Percentiles rank a stretch among this genome's conserved stretches.
phyloP scores from a whole-genome alignment of 1,140 invertebrate genomes.

The Sipha flava region DNA sequence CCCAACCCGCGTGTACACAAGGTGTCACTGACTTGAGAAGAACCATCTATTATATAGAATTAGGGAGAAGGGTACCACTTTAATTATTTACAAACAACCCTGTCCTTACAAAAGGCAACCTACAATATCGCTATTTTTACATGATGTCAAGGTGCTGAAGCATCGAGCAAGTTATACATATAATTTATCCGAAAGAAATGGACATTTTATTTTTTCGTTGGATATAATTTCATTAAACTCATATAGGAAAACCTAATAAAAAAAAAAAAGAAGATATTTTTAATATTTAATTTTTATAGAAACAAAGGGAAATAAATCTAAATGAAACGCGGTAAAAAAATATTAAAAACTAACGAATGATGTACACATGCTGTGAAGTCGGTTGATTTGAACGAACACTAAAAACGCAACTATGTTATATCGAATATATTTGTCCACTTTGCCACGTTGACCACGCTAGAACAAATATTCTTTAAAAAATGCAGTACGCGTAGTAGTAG shows the following conservation, averaged over 20 bases:
- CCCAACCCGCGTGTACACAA: background rate
- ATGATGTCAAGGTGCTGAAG: background rate
- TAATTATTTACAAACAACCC: constrained; percentile 11
- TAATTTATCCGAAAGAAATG: background rate
- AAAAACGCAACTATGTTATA: background rate
- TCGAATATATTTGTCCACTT: too few relatives aligned
- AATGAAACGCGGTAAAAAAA: background rate
- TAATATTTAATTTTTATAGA: background rate
- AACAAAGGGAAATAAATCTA: background rate
- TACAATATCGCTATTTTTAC: background rate
- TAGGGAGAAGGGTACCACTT: background rate
- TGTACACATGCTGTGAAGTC: background rate
- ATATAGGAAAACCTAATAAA: too few relatives aligned
- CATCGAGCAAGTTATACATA: background rate
- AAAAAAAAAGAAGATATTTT: too few relatives aligned
- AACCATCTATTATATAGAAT: constrained; percentile 5
- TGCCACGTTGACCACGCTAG: too few relatives aligned
- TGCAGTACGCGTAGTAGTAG: background rate
- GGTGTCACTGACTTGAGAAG: background rate
- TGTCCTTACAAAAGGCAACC: background rate
- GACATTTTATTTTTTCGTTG: too few relatives aligned
- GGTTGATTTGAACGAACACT: background rate
- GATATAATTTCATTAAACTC: too few relatives aligned
- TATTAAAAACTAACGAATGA: background rate
- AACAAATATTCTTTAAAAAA: background rate